phyloP scores from a whole-genome alignment of 2,797 vertebrate genomes.

The Limnodromus scolopaceus region DNA sequence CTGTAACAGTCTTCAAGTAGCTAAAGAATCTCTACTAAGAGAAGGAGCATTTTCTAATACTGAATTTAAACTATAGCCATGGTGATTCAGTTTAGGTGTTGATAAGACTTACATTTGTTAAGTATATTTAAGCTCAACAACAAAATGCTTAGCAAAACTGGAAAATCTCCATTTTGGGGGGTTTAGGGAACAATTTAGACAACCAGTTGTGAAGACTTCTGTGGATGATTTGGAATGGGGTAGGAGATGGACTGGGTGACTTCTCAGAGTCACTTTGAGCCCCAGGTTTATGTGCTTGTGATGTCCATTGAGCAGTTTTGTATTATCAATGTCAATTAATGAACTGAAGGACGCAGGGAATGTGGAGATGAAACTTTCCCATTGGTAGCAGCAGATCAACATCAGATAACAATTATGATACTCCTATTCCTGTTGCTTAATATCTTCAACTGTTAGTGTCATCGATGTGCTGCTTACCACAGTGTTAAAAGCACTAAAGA shows the following conservation, averaged over 20 bases:
- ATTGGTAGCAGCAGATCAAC: background rate
- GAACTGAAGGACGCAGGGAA: background rate
- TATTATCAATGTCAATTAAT: background rate
- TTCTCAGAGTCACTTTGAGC: background rate
- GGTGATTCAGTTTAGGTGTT: background rate
- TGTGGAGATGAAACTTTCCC: background rate
- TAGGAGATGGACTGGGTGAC: background rate
- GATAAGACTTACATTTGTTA: background rate
- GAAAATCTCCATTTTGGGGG: background rate
- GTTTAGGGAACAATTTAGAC: background rate
- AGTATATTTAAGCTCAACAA: background rate
- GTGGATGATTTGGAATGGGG: background rate
- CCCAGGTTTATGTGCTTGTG: background rate
- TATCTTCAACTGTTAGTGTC: background rate
- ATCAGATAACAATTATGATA: background rate
- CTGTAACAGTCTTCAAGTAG: background rate
- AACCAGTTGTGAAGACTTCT: background rate
- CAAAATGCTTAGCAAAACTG: background rate
- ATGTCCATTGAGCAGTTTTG: background rate
- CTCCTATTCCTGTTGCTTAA: background rate
- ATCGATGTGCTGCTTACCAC: background rate
- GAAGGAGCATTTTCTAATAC: background rate
- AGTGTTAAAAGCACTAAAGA: background rate
- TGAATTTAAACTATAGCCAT: background rate
- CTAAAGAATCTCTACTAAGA: background rate